Base-by-base conservation (phyloP, 2,113 vertebrate species). In the Erythrolamprus reginae region DNA sequence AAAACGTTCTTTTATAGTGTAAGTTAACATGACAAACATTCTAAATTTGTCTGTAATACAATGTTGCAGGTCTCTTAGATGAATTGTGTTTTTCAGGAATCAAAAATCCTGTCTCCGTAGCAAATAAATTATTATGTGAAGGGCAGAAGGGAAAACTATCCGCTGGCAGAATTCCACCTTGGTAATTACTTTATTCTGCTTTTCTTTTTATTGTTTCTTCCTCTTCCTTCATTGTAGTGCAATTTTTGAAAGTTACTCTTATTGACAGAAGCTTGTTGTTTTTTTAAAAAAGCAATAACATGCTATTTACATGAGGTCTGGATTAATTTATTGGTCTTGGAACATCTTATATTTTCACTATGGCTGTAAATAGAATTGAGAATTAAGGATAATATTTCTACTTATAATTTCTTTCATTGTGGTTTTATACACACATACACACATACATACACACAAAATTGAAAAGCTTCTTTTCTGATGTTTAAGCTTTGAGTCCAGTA, bases 91-190 rank as follows among this genome's bases (percentile, higher is more conserved):
- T 96, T 96, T 70, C 24, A 99, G 99, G 98, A 94, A 98, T 99
- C 96, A 99, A 98, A 97, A 99, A 99, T 95, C 99, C 99, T 28
- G 98, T 99, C 83, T 97, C 99, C 89, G 98, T 99, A 95, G 99
- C 99, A 87, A 98, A 99, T 96, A 98, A 98, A 96, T 97, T 99
- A 51, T 97, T 99, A 95, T 98, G 95, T 96, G 99, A 99, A 98
- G 98, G 98, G 91, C 99, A 99, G 97, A 99, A 99, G 96, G 99
- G 99, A 94, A 99, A 99, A 92, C 98, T 99, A 82, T 99, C 99
- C 48, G 99, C 99, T 94, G 99, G 99, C 96, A 98, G 99, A 97
- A 99, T 99, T 96, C 99, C 99, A 91, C 99, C 99, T 77, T 99
- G 99, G 99, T 99, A 98, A 98, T 96, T 96, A 92, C 92, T 95